A percentile compares a stretch with the other conserved stretches of the same genome.
Evolutionary conservation across 1,140 invertebrate species (phyloP).

Genomic region (Diplogasteroides magnus): DNA sequence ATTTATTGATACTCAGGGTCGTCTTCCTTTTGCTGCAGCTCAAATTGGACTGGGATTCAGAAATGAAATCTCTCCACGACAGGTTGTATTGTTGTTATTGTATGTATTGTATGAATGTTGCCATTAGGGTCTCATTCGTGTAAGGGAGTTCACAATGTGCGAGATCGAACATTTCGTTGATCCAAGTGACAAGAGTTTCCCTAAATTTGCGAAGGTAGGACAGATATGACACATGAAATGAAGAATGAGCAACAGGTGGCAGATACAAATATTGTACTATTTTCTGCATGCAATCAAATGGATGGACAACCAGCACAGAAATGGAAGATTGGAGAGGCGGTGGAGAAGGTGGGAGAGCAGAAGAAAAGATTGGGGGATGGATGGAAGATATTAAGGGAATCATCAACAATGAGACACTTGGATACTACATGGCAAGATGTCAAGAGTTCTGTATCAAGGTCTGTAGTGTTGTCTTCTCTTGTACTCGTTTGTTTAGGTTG

Average conservation of each 20-base stretch:
- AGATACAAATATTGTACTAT: conserved; percentile 72
- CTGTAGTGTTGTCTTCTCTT: not conserved
- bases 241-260: conserved; percentile 59
- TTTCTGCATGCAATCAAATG: conserved; percentile 94
- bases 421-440: conserved; percentile 95
- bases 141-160: conserved; percentile 93
- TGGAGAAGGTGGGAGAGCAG: conserved; percentile 40
- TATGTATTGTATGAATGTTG: not conserved
- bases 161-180: conserved; percentile 99
- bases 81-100: conserved; percentile 82
- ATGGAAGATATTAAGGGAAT: conserved; percentile 66
- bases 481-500: conserved; percentile 63
- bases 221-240: not conserved
- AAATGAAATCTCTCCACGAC: conserved; percentile 97
- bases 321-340: conserved; percentile 57
- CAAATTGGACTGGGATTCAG: conserved; percentile 95
- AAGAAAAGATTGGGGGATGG: too few species aligned
- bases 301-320: conserved; percentile 58
- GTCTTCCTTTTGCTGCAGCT: conserved; percentile 92
- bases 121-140: conserved; percentile 30
- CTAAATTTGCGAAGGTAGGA: conserved; percentile 72
- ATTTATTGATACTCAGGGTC: conserved; percentile 64
- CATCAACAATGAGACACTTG: conserved; percentile 92
- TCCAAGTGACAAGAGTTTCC: conserved; percentile 77
- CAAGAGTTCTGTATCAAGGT: conserved; percentile 71